Conservation (phyloP, 2,888 invertebrate genomes). For the Micropterix aruncella region DNA sequence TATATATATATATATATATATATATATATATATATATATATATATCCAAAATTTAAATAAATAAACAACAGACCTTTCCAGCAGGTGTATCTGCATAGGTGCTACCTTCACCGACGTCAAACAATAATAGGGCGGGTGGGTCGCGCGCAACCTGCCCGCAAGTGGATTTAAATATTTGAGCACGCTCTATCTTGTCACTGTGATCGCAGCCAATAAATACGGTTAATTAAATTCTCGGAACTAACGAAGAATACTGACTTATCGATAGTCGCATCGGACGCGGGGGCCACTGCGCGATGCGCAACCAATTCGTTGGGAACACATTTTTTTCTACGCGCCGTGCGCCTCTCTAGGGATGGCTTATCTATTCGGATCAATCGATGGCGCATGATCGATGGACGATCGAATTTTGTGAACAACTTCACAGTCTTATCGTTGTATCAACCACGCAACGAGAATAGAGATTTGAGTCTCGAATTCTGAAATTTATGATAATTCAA, state of each 20-base stretch:
- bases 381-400: too few species aligned
- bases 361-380: not conserved
- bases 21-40: slow-evolving; percentile 7
- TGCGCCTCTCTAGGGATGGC: not conserved
- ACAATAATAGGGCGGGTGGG: too few species aligned
- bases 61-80: too few species aligned
- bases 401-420: too few species aligned
- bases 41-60: too few species aligned
- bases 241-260: not conserved
- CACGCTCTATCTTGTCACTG: not conserved
- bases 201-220: not conserved
- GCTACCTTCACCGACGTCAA: too few species aligned
- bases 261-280: not conserved
- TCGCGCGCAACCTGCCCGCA: too few species aligned
- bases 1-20: slow-evolving; percentile 4
- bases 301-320: not conserved
- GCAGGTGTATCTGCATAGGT: too few species aligned
- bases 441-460: too few species aligned
- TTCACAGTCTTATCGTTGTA: too few species aligned
- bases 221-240: not conserved
- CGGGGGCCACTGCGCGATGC: not conserved
- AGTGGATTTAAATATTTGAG: not conserved
- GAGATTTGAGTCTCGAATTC: too few species aligned
- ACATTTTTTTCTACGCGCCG: not conserved
- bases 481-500: too few species aligned